phyloP scores from a whole-genome alignment of 2,888 invertebrate genomes.

The Seladonia tumulorum region DNA sequence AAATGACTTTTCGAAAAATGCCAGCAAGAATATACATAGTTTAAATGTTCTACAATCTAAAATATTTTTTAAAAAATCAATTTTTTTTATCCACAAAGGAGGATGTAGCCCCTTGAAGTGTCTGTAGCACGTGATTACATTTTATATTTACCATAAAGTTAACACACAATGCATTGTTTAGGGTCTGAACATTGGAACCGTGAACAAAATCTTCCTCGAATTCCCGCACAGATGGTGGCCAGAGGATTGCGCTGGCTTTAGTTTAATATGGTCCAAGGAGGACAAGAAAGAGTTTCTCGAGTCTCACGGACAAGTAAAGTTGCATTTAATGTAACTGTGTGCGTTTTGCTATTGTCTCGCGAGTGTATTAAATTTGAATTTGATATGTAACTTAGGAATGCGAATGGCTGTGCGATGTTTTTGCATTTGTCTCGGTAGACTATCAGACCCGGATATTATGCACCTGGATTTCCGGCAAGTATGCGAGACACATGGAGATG shows the following conservation, averaged over 20 bases:
- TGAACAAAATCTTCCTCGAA: constrained; percentile 90
- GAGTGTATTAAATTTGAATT: constrained; percentile 15
- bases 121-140: background rate
- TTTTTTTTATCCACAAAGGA: no score
- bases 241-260: constrained; percentile 84
- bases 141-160: constrained; percentile 18
- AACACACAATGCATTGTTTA: constrained; percentile 62
- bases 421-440: constrained; percentile 89
- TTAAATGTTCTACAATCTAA: no score
- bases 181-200: constrained; percentile 88
- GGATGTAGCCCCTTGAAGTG: background rate
- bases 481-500: constrained; percentile 87
- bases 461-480: constrained; percentile 89
- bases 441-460: constrained; percentile 88
- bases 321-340: constrained; percentile 4
- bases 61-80: no score
- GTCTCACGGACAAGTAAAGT: constrained; percentile 73
- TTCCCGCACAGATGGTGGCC: constrained; percentile 89
- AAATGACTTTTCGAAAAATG: no score
- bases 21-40: no score
- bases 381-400: constrained; percentile 75
- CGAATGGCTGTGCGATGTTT: constrained; percentile 88
- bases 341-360: constrained; percentile 6
- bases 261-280: constrained; percentile 86
- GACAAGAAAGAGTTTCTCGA: constrained; percentile 85